A percentile compares a stretch with the other conserved stretches of the same genome.
Conservation (phyloP, 2,888 invertebrate genomes). For the Euzophera pinguis region DNA sequence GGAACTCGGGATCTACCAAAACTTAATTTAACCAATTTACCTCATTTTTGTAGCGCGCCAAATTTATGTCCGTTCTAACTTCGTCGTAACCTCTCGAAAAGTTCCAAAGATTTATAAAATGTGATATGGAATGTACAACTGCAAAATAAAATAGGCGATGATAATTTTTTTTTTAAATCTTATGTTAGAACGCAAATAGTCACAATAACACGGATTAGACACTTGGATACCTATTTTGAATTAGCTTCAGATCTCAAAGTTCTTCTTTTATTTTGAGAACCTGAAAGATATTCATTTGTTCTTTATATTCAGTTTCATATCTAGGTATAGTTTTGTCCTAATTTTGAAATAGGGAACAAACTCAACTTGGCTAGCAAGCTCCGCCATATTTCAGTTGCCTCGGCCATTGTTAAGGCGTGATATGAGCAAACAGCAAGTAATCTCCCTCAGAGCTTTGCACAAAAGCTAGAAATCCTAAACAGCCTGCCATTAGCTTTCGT, state of each 20-base stretch:
- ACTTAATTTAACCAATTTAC: constrained; percentile 36
- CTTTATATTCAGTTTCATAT: too few relatives aligned
- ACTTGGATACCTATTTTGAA: too few relatives aligned
- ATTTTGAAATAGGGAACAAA: too few relatives aligned
- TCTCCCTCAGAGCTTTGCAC: constrained; percentile 19
- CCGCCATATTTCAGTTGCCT: background rate
- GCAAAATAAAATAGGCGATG: constrained; percentile 31
- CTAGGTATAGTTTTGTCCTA: too few relatives aligned
- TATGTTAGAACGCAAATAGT: too few relatives aligned
- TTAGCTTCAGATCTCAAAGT: too few relatives aligned
- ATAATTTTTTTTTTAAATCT: too few relatives aligned
- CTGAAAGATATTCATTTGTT: too few relatives aligned
- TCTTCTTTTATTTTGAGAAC: too few relatives aligned
- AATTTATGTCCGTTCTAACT: constrained; percentile 63
- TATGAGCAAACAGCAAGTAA: constrained; percentile 20
- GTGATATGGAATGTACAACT: constrained; percentile 77
- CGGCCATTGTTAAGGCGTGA: constrained; percentile 14
- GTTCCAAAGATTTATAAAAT: constrained; percentile 77
- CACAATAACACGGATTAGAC: too few relatives aligned
- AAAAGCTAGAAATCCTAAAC: constrained; percentile 36
- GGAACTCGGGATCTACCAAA: too few relatives aligned
- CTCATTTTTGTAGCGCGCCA: constrained; percentile 68
- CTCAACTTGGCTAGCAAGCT: too few relatives aligned
- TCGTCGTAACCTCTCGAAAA: constrained; percentile 74
- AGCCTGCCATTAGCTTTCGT: constrained; percentile 62